These are phyloP conservation scores for human DNA, from an alignment of 2,113 vertebrate species.

Conservation along the genomic window DNA sequence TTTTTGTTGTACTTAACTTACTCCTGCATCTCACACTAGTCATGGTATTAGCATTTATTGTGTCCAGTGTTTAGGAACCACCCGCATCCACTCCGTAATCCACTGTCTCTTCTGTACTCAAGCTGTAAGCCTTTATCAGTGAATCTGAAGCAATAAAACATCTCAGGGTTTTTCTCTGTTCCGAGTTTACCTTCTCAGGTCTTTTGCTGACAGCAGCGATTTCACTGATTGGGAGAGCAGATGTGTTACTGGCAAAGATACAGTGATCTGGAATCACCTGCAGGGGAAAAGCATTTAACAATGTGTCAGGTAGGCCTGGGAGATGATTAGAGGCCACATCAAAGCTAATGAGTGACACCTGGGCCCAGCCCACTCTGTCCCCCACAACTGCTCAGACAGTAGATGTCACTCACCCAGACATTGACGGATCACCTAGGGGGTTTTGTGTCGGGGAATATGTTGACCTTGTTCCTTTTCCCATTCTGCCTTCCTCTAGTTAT, in stretches of 20 bases:
- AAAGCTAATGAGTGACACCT: neutral
- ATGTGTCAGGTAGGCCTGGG: neutral
- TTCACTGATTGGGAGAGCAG: conserved; percentile 94
- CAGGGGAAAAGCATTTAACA: neutral
- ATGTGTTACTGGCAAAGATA: conserved; percentile 97
- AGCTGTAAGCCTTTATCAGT: neutral
- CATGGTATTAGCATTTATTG: neutral
- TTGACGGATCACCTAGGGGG: fast-evolving
- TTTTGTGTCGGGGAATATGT: neutral
- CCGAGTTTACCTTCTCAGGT: conserved; percentile 93
- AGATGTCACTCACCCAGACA: neutral
- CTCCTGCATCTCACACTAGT: neutral
- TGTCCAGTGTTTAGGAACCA: neutral
- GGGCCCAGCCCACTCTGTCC: neutral
- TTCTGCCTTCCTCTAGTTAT: neutral
- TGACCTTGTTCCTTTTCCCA: neutral
- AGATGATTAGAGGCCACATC: neutral
- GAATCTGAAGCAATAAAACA: neutral
- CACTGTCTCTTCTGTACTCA: neutral
- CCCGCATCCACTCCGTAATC: neutral
- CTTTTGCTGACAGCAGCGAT: conserved; percentile 95
- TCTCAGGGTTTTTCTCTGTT: neutral
- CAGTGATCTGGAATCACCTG: conserved; percentile 93
- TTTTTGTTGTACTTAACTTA: neutral
- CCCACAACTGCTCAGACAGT: neutral